phyloP scores from a whole-genome alignment of 2,113 vertebrate species.

The Ellobius talpinus region DNA sequence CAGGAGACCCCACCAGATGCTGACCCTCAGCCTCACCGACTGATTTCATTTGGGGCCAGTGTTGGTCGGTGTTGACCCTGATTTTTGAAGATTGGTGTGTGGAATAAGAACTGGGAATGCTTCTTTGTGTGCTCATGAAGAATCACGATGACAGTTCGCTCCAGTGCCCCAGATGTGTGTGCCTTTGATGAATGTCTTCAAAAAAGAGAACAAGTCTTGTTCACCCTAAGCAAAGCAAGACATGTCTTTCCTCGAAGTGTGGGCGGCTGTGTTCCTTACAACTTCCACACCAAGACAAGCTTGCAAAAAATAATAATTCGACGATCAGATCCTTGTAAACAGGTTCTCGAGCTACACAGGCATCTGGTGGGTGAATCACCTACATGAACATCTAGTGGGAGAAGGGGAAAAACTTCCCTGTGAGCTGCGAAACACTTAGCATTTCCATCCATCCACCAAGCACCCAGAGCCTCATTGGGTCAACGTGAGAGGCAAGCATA shows the following conservation, averaged over 20 bases:
- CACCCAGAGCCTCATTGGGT: not conserved
- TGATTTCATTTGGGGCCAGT: not conserved
- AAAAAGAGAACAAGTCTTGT: not conserved
- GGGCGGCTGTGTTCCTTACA: not conserved
- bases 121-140: not conserved
- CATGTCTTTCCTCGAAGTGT: not conserved
- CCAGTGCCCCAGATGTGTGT: not conserved
- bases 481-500: not conserved
- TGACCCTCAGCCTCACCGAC: not conserved
- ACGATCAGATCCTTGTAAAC: not conserved
- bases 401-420: not conserved
- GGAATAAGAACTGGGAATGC: not conserved
- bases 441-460: not conserved
- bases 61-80: not conserved
- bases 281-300: not conserved
- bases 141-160: not conserved
- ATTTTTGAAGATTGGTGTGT: not conserved
- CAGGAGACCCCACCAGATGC: not conserved
- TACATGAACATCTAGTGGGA: not conserved
- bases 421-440: not conserved
- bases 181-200: not conserved
- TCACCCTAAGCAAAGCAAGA: not conserved
- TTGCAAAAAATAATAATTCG: accelerated
- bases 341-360: not conserved
- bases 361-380: not conserved